Evolutionary conservation across 2,888 invertebrate genomes (phyloP).

Genomic region (Invenusta paracnida): DNA sequence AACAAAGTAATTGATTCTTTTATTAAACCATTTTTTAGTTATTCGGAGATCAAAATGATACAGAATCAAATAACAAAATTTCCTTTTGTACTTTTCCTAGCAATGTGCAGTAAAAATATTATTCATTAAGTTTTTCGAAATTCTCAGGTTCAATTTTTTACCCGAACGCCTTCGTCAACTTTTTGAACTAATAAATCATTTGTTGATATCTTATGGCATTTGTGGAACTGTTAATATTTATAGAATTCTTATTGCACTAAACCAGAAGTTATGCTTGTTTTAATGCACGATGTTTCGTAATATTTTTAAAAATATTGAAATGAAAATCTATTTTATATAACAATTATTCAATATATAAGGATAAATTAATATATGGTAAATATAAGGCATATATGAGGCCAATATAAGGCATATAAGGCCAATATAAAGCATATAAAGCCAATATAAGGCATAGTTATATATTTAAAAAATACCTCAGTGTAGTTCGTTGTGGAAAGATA

Average conservation of each 20-base stretch:
- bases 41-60: neutral
- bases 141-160: too few relatives aligned
- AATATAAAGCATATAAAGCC: too few relatives aligned
- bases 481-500: too few relatives aligned
- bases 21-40: neutral
- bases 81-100: neutral
- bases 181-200: neutral
- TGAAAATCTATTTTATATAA: neutral
- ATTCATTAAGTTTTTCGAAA: neutral
- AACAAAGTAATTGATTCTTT: neutral
- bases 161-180: too few relatives aligned
- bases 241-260: neutral
- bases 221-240: neutral
- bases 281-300: neutral
- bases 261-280: neutral
- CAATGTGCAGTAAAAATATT: neutral
- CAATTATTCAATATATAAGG: too few relatives aligned
- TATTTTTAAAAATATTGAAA: neutral
- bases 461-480: too few relatives aligned
- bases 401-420: too few relatives aligned
- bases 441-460: too few relatives aligned
- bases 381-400: too few relatives aligned
- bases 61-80: neutral
- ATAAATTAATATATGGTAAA: too few relatives aligned
- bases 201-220: neutral